Base-by-base conservation (phyloP, 1,140 invertebrate species). In the Macrostomum lignano region DNA sequence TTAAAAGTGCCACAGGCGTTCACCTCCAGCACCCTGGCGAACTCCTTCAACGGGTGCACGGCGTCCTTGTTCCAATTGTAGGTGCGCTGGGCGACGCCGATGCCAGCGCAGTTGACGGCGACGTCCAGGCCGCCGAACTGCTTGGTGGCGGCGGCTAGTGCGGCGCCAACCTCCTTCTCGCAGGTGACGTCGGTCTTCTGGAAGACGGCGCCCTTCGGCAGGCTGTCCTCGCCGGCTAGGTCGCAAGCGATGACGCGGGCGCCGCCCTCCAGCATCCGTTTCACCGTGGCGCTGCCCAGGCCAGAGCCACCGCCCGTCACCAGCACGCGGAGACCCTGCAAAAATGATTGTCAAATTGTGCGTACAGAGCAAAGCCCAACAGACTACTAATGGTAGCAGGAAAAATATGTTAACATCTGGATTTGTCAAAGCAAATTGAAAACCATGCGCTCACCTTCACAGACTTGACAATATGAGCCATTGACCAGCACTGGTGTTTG, bases 1-100 rank as follows among this genome's bases (percentile, higher is more conserved):
- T 96, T 96, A 48, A 96, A 94, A 0, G 78, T 82, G 23, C 88
- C 88, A 19, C 70, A 47, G 1, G 74, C 66, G 48, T 96, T 96
- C 0, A 67, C 66, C 38, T 44, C 55, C 45, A 70, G 29, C 21
- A 67, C 61, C 46, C 50, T 52, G 21, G 49, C 42, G 42, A 71
- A 71, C 38, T 66, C 62, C 19, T 67, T 60, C 4, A 69, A 42
- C 3, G 46, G 40, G 47, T 86, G 81, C 1, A 74, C 58, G 3
- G 52, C 38, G 13, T 73, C 65, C 51, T 81, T 91, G 37, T 76
- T 77, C 41, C 74, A 74, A 58, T 91, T 91, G 47, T 74, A 93
- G 0, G 70, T 71, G 49, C 78, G 77, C 33, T 68, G 67, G 1
- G 84, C 86, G 14, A 72, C 63, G 1, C 70, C 77, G 33, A 93